Evolutionary conservation across 92 coral and sea anemone genomes (phyloP), one percentile per base, ranked within the genome.

Genomic region (Phymanthus crucifer): DNA sequence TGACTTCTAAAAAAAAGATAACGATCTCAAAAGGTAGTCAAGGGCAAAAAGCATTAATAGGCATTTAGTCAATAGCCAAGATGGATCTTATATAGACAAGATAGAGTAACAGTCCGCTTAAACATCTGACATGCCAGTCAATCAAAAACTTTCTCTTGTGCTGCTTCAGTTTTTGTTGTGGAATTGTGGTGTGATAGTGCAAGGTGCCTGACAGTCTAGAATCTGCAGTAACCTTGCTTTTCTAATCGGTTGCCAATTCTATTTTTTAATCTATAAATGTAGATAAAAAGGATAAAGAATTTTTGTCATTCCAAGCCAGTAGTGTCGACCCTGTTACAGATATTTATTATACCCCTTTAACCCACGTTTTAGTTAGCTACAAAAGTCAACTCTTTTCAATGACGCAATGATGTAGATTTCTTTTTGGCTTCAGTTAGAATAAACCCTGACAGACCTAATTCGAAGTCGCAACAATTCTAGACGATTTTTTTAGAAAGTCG

Each of bases 11-110:
- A 32, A 34, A 23, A 69, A 69, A 38, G 47, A 69, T 69, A 69
- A 32, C 40, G 23, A 69, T 38, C 45, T 69, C 45, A 32, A 69
- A 69, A 32, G 73, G 47, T 69, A 69, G 73, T 69, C 48, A 69
- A 69, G 64, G 64, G 35, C 68, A 61, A 27, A 61, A 61, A 16
- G 68, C 34, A 40, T 70, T 35, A 40, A 35, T 70, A 70, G 24
- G 4, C 34, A 32, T 18, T 33, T 32, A 70, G 45, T 35, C 31
- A 70, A 40, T 21, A 1, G 50, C 46, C 45, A 35, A 32, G 74
- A 70, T 70, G 50, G 46, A 70, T 34, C 45, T 18, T 68, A 68
- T 29, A 40, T 21, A n/a, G 31, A 21, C 27, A 19, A 32, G 74
- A 70, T 70, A 16, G 45, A 70, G 43, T 29, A 68, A 36, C 72